Evolutionary conservation across 2,113 vertebrate species (phyloP), one percentile per base, ranked within the genome.

Genomic region (Pseudorasbora parva): DNA sequence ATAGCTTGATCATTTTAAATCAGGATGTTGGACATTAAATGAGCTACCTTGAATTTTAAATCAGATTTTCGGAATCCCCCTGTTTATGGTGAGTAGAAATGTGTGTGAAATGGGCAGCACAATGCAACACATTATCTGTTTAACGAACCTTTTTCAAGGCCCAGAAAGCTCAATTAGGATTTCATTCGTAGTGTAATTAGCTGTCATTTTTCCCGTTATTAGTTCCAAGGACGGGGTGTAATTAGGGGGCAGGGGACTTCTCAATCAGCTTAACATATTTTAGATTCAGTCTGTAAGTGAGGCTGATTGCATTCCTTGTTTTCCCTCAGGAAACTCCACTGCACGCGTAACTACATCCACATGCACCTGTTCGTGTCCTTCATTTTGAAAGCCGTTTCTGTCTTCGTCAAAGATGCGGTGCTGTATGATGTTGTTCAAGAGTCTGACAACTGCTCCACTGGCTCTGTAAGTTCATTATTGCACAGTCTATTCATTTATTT

Each of bases 331-430:
- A 99, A 97, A 84, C 95, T 99, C 4, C 97, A 96, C 90, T 99
- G 97, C 86, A 98, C 98, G 0, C 91, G 97, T 82, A 99, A 98
- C 89, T 98, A 97, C 89, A 98, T 99, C 89, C 97, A 98, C 88
- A 96, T 96, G 91, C 96, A 98, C 72, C 95, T 99, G 30, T 99
- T 98, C 91, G 91, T 96, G 85, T 98, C 97, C 62, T 98, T 99
- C 88, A 96, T 98, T 88, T 93, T 99, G 94, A 96, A 97, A 89
- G 97, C 97, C 30, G 92, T 97, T 0, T 93, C 97, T 0, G 97
- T 99, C 83, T 97, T 98, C 88, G 87, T 97, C 78, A 99, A 99
- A 86, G 98, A 99, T 54, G 89, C 96, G 69, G 93, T 96, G 76
- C 95, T 99, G 0, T 99, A 96, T n/a, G 91, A 96, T 74, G 94